Conservation (phyloP, 2,888 invertebrate species). For the Deilephila elpenor region DNA sequence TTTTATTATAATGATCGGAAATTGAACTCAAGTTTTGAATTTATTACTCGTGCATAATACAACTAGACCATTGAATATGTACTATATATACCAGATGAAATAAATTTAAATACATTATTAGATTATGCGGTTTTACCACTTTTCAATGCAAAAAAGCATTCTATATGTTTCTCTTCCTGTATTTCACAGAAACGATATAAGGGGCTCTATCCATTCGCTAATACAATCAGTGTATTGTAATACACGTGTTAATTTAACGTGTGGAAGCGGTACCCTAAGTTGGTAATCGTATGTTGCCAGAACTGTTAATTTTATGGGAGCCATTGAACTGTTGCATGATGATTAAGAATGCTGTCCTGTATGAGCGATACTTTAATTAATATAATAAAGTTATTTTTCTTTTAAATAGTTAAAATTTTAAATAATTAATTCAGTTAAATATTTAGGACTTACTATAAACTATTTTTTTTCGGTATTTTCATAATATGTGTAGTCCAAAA, state of each 20-base stretch:
- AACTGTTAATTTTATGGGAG: slow-evolving; percentile 26
- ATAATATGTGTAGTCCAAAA: too few species aligned
- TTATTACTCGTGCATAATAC: too few species aligned
- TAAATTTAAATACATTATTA: too few species aligned
- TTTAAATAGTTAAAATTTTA: not conserved
- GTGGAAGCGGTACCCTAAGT: not conserved
- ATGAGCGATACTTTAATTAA: not conserved
- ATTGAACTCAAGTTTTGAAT: too few species aligned
- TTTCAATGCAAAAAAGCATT: not conserved
- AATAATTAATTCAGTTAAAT: too few species aligned
- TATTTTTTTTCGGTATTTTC: too few species aligned
- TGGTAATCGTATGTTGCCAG: not conserved
- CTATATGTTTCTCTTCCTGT: not conserved
- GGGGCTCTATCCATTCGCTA: not conserved
- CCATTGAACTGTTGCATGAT: slow-evolving; percentile 28
- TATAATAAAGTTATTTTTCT: not conserved
- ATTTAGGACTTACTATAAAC: too few species aligned
- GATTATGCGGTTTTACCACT: too few species aligned
- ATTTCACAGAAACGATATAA: not conserved
- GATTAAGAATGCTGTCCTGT: not conserved
- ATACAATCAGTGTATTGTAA: not conserved
- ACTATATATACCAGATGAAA: too few species aligned
- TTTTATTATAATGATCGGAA: too few species aligned
- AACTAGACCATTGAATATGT: too few species aligned
- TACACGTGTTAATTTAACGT: not conserved